Base-by-base conservation (phyloP, 2,888 invertebrate species). In the Acrobasis consociella region DNA sequence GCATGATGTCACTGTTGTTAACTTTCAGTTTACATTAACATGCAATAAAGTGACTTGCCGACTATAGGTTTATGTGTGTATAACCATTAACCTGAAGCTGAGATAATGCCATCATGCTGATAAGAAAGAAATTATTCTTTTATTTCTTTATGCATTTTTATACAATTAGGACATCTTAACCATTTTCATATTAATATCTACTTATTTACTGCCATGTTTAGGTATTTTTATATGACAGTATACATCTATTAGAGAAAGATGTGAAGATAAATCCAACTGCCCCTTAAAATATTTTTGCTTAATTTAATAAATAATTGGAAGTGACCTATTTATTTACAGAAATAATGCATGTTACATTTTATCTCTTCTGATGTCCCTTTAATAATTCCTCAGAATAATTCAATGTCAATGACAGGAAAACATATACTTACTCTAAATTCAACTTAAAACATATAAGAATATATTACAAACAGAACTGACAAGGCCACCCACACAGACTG, bases 1-100 rank as follows among this genome's bases (percentile, higher is more conserved):
- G 64, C 42, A 78, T 84, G 83, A 84, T 81, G 81, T 83, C 83
- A 83, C 67, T 71, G 64, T 70, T 71, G 69, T 66, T 62, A 65
- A 55, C 62, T 49, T 11, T 17, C 37, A 62, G 51, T 67, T 60
- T 64, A 65, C 64, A 70, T 70, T 69, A 70, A 63, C 69, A 69
- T 74, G 64, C 49, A 69, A 63, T 67, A 37, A 49, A 55, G 49
- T 46, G 49, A 46, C 61, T 49, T 38, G 39, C 17, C 22, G 17
- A 15, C 49, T 16, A 15, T 49, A 46, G 17, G 37, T 37, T 38
- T 9, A 15, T 53, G n/a, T 53, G 31, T 31, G 31, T 31, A 53
- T 37, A 11, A 9, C 39, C 9, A 39, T 39, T 55, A 39, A 15
- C 39, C 13, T 22, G 7, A 13, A 22, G 42, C 42, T 56, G 56